A percentile compares a stretch with the other conserved stretches of the same genome.
phyloP scores from a whole-genome alignment of 1,140 invertebrate genomes.

The Hylaeus volcanicus region DNA sequence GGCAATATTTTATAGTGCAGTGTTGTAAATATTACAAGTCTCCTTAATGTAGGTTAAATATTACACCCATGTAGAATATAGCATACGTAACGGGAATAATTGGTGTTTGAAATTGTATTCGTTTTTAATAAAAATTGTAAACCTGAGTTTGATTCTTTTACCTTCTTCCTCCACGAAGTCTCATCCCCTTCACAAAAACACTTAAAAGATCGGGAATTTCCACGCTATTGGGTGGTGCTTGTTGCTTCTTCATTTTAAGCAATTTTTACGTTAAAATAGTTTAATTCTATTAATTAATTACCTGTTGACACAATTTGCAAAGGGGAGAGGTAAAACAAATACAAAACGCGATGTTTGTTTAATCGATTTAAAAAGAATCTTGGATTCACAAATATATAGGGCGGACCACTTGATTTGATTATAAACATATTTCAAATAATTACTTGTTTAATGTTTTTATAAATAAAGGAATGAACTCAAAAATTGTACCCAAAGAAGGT shows the following conservation, averaged over 20 bases:
- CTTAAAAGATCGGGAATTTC: constrained; percentile 15
- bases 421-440: too few species aligned
- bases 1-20: neutral
- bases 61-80: neutral
- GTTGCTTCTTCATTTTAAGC: constrained; percentile 13
- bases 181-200: neutral
- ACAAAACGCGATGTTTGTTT: neutral
- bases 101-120: neutral
- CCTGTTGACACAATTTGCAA: neutral
- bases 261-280: constrained; percentile 16
- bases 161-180: neutral
- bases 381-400: neutral
- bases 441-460: too few species aligned
- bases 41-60: neutral
- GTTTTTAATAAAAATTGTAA: neutral
- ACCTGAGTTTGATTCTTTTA: neutral
- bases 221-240: neutral
- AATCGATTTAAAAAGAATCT: neutral
- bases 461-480: too few species aligned
- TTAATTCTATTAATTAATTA: neutral
- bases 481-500: too few species aligned
- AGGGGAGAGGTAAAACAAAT: neutral
- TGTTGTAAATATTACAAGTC: neutral
- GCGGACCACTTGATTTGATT: neutral
- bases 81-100: neutral